Conservation (phyloP, 2,113 vertebrate genomes). For the Cyprinodon brontotheroides region DNA sequence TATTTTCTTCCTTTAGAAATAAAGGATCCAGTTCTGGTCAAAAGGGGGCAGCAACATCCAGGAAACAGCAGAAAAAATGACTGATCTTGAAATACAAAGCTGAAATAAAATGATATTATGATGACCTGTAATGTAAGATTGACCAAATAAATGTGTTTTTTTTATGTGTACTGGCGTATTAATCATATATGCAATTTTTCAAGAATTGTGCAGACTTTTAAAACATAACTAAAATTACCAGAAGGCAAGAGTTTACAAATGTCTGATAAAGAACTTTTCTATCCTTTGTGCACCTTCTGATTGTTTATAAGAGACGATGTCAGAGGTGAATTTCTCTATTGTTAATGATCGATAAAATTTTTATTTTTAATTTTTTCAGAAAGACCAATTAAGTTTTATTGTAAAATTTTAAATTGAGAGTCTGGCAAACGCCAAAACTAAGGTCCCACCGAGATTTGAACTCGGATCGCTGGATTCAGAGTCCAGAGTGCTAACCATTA, state of each 20-base stretch:
- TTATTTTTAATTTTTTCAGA: too few species aligned
- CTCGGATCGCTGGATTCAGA: constrained; percentile 86
- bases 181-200: background rate
- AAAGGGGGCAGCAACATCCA: constrained; percentile 53
- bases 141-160: background rate
- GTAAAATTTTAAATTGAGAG: too few species aligned
- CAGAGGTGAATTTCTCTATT: too few species aligned
- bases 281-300: too few species aligned
- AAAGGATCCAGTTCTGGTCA: constrained; percentile 33
- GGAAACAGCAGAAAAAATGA: constrained; percentile 54
- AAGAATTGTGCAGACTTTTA: background rate
- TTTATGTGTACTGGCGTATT: background rate
- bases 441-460: constrained; percentile 84
- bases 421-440: too few species aligned
- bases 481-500: constrained; percentile 88
- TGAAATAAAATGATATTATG: background rate
- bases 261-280: too few species aligned
- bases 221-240: too few species aligned
- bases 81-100: fast-evolving
- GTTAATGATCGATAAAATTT: too few species aligned
- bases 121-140: background rate
- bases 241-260: too few species aligned
- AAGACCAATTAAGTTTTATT: too few species aligned
- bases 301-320: too few species aligned
- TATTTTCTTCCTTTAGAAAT: constrained; percentile 24